phyloP scores from a whole-genome alignment of 2,797 vertebrate species.

The Gadopsis marmoratus region DNA sequence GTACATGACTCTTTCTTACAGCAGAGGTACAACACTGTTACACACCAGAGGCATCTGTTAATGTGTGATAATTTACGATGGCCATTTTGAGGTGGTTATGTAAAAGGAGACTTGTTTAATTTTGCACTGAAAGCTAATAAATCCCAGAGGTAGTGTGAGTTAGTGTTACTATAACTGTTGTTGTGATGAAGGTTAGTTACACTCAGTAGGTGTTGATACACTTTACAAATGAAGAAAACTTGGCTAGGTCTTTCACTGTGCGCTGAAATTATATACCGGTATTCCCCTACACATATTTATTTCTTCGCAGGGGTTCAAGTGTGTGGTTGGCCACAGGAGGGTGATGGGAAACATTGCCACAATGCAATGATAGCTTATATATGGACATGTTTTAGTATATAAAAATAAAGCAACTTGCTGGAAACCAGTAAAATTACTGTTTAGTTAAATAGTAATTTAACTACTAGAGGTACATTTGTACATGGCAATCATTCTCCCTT shows the following conservation, averaged over 20 bases:
- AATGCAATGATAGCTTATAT: neutral
- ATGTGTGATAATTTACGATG: constrained; percentile 76
- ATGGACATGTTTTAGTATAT: neutral
- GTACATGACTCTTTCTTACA: constrained; percentile 51
- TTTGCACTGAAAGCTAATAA: constrained; percentile 79
- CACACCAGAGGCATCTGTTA: constrained; percentile 61
- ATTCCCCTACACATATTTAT: constrained; percentile 10
- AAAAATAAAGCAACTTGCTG: neutral
- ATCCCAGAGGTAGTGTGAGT: constrained; percentile 62
- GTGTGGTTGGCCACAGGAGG: constrained; percentile 14
- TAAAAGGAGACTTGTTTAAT: constrained; percentile 76
- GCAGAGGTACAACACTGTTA: constrained; percentile 49
- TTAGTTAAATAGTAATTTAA: neutral
- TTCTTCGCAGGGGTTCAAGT: constrained; percentile 18
- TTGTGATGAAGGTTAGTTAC: constrained; percentile 33
- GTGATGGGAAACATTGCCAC: neutral
- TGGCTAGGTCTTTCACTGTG: constrained; percentile 9
- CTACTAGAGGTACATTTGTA: neutral
- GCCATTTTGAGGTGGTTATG: constrained; percentile 76
- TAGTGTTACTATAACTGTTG: constrained; percentile 52
- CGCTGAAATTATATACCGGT: constrained; percentile 22
- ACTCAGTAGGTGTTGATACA: constrained; percentile 44
- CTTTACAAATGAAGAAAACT: constrained; percentile 20
- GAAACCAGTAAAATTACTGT: neutral
- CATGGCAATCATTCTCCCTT: neutral